These are phyloP conservation scores for Scolopax mira DNA, from an alignment of 2,113 vertebrate genomes.

Conservation along the genomic window DNA sequence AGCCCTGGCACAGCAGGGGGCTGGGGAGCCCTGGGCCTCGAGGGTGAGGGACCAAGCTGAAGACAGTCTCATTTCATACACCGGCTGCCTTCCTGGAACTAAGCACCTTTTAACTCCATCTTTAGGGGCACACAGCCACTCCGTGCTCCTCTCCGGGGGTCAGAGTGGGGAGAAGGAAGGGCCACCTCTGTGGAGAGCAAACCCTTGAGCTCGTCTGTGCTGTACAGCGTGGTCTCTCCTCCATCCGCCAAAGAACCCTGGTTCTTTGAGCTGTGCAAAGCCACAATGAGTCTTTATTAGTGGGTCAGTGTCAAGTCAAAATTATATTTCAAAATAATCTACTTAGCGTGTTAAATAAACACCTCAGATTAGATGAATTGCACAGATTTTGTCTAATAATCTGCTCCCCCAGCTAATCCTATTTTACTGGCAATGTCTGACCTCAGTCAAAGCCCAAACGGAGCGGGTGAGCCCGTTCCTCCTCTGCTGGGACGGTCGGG, in stretches of 20 bases:
- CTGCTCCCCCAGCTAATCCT: conserved; percentile 2
- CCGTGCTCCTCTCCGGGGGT: rapidly evolving
- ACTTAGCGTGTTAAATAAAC: conserved; percentile 44
- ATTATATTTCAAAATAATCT: conserved; percentile 46
- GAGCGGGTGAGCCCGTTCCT: background rate
- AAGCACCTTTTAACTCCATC: background rate
- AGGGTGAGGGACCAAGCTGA: rapidly evolving
- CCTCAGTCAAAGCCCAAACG: rapidly evolving
- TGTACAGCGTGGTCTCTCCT: rapidly evolving
- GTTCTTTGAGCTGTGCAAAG: background rate
- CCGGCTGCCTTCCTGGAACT: too few species aligned
- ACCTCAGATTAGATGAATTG: conserved; percentile 50
- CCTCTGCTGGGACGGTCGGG: rapidly evolving
- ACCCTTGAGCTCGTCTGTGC: background rate
- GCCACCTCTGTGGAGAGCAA: background rate
- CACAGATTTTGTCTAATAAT: conserved; percentile 17
- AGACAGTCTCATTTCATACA: rapidly evolving
- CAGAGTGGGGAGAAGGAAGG: background rate
- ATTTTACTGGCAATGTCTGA: background rate
- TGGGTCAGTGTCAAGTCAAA: conserved; percentile 33
- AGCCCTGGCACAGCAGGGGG: rapidly evolving
- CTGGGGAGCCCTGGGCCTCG: background rate
- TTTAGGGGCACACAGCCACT: too few species aligned
- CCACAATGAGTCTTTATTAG: background rate
- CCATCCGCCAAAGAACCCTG: rapidly evolving